Percentiles rank a stretch among this genome's conserved stretches.
phyloP scores from a whole-genome alignment of 2,797 vertebrate species.

The Decapterus maruadsi region DNA sequence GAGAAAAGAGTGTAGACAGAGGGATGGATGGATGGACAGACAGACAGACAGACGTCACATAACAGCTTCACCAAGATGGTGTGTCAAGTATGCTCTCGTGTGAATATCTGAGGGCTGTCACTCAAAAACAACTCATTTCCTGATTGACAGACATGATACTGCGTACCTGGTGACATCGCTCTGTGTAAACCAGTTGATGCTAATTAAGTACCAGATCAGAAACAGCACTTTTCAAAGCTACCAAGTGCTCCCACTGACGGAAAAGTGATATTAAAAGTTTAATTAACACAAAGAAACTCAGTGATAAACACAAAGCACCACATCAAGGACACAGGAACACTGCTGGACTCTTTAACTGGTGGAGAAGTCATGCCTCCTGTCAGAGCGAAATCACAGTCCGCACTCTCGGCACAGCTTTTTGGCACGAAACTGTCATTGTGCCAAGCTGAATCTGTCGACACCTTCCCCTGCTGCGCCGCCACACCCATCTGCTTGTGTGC shows the following conservation, averaged over 20 bases:
- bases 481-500: too few species aligned
- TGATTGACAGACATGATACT: background rate
- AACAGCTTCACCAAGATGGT: constrained; percentile 10
- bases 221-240: background rate
- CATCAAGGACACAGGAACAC: background rate
- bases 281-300: background rate
- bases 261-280: background rate
- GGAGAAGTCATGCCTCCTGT: too few species aligned
- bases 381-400: too few species aligned
- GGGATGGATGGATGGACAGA: too few species aligned
- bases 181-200: background rate
- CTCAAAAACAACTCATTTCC: background rate
- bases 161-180: background rate
- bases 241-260: background rate
- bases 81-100: constrained; percentile 9
- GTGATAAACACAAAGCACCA: background rate
- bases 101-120: constrained; percentile 17
- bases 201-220: background rate
- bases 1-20: constrained; percentile 16
- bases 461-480: too few species aligned
- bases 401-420: too few species aligned
- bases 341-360: background rate
- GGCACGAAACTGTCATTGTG: too few species aligned
- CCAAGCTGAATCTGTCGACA: too few species aligned
- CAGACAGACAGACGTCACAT: constrained; percentile 5